A percentile compares a stretch with the other conserved stretches of the same genome.
Conservation (phyloP, 2,888 invertebrate species). For the Thymelicus sylvestris region DNA sequence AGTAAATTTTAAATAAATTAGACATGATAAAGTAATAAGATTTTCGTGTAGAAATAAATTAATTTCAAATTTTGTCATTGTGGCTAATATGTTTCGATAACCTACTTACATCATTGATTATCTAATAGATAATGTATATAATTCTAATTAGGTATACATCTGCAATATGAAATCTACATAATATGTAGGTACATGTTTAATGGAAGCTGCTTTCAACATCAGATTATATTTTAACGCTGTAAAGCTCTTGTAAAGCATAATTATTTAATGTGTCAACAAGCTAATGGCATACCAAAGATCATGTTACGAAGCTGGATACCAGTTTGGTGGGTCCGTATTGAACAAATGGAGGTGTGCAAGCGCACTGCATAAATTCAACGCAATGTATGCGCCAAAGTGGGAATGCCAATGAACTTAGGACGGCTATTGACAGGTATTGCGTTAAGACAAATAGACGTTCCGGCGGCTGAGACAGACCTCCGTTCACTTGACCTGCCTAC, state of each 20-base stretch:
- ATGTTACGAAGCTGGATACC: constrained; percentile 72
- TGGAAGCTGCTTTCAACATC: constrained; percentile 52
- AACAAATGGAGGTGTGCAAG: constrained; percentile 61
- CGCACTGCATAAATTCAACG: constrained; percentile 77
- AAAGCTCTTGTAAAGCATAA: constrained; percentile 66
- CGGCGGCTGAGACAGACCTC: constrained; percentile 78
- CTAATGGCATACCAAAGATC: constrained; percentile 77
- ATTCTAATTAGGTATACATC: no score
- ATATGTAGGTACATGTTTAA: constrained; percentile 12
- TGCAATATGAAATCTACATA: not conserved
- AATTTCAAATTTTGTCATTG: no score
- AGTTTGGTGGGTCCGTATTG: constrained; percentile 70
- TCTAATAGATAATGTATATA: no score
- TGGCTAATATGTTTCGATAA: no score
- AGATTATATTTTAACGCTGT: constrained; percentile 57
- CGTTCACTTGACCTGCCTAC: constrained; percentile 75
- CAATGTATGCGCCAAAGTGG: constrained; percentile 80
- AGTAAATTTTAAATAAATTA: no score
- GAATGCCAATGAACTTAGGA: constrained; percentile 82
- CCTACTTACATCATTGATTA: no score
- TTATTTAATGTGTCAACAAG: constrained; percentile 77
- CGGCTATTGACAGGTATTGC: constrained; percentile 83
- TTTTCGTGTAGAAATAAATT: no score
- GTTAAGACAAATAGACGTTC: constrained; percentile 82
- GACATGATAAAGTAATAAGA: no score